These are phyloP conservation scores for Masticophis lateralis DNA, from an alignment of 2,797 vertebrate species.

Conservation along the genomic window DNA sequence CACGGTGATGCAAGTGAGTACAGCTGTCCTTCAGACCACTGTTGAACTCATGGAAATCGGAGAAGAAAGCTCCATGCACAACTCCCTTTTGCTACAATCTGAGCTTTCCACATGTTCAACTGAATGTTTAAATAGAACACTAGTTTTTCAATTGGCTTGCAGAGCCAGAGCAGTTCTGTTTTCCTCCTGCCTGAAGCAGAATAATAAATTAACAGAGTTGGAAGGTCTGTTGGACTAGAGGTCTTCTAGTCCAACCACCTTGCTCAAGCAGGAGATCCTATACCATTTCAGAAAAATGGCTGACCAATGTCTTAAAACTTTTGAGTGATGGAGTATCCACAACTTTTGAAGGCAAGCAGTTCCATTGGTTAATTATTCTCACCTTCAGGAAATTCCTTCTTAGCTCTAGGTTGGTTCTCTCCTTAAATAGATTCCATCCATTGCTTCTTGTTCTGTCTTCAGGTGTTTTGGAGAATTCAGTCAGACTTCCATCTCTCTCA, in stretches of 20 bases:
- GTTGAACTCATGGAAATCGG: background rate
- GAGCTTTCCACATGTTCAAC: background rate
- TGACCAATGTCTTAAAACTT: no score
- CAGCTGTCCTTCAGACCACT: background rate
- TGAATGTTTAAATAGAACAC: background rate
- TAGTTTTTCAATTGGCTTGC: background rate
- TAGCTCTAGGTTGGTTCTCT: background rate
- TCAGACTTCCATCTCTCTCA: background rate
- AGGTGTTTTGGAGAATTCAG: background rate
- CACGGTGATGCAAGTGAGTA: background rate
- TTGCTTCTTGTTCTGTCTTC: background rate
- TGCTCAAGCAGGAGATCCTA: background rate
- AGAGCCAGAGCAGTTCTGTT: background rate
- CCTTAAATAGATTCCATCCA: background rate
- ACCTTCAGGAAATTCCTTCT: background rate
- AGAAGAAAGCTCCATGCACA: background rate
- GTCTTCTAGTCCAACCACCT: background rate
- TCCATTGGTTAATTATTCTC: no score
- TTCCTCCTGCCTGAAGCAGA: background rate
- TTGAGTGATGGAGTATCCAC: no score
- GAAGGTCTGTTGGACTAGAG: no score
- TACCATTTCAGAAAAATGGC: no score
- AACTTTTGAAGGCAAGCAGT: no score
- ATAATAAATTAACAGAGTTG: no score
- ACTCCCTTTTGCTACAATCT: background rate